phyloP scores from a whole-genome alignment of 2,113 vertebrate genomes.

The Excalfactoria chinensis region DNA sequence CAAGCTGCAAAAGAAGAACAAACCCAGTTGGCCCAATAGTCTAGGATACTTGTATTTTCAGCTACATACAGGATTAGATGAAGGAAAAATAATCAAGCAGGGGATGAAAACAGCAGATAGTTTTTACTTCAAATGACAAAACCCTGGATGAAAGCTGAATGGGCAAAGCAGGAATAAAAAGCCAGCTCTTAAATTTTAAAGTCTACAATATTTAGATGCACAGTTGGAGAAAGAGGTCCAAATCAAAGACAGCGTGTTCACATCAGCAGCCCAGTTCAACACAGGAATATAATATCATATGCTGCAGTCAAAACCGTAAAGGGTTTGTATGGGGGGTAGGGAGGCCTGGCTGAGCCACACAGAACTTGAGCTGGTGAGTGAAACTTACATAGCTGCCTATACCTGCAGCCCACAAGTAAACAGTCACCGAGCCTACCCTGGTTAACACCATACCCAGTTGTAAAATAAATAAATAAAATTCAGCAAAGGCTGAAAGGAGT shows the following conservation, averaged over 20 bases:
- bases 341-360: neutral
- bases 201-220: neutral
- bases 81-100: neutral
- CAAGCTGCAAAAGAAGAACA: neutral
- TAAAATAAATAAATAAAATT: neutral
- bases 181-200: neutral
- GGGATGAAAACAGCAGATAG: neutral
- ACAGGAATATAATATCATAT: neutral
- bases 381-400: neutral
- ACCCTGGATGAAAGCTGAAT: neutral
- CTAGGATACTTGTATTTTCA: neutral
- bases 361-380: neutral
- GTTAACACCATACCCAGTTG: neutral
- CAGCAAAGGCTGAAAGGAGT: neutral
- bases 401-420: neutral
- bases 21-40: neutral
- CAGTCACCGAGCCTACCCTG: neutral
- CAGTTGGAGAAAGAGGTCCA: neutral
- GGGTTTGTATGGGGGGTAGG: fast-evolving
- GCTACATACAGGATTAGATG: neutral
- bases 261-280: neutral
- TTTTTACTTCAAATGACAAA: neutral
- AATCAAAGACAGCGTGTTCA: neutral
- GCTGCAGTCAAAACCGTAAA: neutral
- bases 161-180: neutral